A percentile compares a stretch with the other conserved stretches of the same genome.
phyloP scores from a whole-genome alignment of 2,888 invertebrate species.

The Eristalinus aeneus region DNA sequence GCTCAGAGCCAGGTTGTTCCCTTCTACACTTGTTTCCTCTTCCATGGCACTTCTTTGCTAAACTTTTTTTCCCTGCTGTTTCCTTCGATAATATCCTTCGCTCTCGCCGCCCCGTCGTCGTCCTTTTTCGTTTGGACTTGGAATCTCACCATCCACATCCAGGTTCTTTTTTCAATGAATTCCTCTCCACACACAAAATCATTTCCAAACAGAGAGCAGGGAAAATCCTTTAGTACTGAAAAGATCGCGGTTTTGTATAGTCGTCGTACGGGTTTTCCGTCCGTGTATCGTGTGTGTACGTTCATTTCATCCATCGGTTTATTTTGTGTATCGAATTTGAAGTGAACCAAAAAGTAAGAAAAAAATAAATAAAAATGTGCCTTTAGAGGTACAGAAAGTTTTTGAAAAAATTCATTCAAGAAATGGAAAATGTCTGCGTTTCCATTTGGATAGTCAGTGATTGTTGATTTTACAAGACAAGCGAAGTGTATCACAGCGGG shows the following conservation, averaged over 20 bases:
- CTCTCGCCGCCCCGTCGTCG: slow-evolving; percentile 43
- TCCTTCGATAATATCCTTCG: slow-evolving; percentile 37
- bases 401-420: not conserved
- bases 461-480: slow-evolving; percentile 5
- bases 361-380: not conserved
- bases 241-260: slow-evolving; percentile 80
- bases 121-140: not conserved
- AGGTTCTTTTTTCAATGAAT: slow-evolving; percentile 54
- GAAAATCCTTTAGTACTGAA: slow-evolving; percentile 79
- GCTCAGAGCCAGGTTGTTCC: slow-evolving; percentile 25
- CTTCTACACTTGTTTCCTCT: not conserved
- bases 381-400: not conserved
- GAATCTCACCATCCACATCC: not conserved
- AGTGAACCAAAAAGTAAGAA: not conserved
- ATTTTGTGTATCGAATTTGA: not conserved
- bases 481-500: slow-evolving; percentile 3
- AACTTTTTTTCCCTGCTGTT: not conserved
- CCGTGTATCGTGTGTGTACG: slow-evolving; percentile 46
- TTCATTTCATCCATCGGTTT: slow-evolving; percentile 31
- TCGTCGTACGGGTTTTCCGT: slow-evolving; percentile 74
- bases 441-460: slow-evolving; percentile 20
- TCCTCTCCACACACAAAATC: slow-evolving; percentile 63
- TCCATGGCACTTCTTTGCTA: not conserved
- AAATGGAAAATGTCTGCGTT: slow-evolving; percentile 16
- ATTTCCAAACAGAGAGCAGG: slow-evolving; percentile 75